These are phyloP conservation scores for Cecropterus lyciades DNA, from an alignment of 1,140 invertebrate genomes.

Conservation along the genomic window DNA sequence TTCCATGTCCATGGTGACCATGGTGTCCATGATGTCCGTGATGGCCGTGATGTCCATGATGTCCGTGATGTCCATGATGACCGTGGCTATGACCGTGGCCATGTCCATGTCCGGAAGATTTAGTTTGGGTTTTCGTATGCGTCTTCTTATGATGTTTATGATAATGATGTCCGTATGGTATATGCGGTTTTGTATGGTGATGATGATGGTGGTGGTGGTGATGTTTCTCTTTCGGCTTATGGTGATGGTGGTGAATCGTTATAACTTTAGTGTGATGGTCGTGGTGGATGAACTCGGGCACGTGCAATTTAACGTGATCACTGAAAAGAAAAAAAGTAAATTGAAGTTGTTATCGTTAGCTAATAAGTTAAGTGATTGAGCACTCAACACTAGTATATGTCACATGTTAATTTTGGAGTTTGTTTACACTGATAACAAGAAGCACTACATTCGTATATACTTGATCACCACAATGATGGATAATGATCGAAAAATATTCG, in stretches of 20 bases:
- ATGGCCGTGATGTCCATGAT: slow-evolving; percentile 50
- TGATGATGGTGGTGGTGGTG: slow-evolving; percentile 81
- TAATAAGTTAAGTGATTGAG: too few species aligned
- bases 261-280: slow-evolving; percentile 85
- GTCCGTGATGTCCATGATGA: too few species aligned
- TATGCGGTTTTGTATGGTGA: slow-evolving; percentile 63
- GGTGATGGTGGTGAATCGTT: slow-evolving; percentile 82
- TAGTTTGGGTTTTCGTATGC: slow-evolving; percentile 54
- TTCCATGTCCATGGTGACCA: slow-evolving; percentile 53
- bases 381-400: too few species aligned
- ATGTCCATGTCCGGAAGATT: slow-evolving; percentile 54
- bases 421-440: too few species aligned
- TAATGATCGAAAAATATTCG: too few species aligned
- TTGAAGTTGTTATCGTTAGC: neutral
- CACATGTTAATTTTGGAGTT: too few species aligned
- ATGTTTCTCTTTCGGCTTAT: slow-evolving; percentile 78
- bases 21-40: slow-evolving; percentile 57
- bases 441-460: too few species aligned
- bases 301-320: slow-evolving; percentile 84
- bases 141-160: slow-evolving; percentile 65
- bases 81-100: slow-evolving; percentile 59
- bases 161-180: slow-evolving; percentile 60
- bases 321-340: slow-evolving; percentile 65
- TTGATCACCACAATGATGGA: too few species aligned
- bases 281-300: slow-evolving; percentile 85